phyloP scores from a whole-genome alignment of 2,797 vertebrate species.

The Sebastes miniatus region DNA sequence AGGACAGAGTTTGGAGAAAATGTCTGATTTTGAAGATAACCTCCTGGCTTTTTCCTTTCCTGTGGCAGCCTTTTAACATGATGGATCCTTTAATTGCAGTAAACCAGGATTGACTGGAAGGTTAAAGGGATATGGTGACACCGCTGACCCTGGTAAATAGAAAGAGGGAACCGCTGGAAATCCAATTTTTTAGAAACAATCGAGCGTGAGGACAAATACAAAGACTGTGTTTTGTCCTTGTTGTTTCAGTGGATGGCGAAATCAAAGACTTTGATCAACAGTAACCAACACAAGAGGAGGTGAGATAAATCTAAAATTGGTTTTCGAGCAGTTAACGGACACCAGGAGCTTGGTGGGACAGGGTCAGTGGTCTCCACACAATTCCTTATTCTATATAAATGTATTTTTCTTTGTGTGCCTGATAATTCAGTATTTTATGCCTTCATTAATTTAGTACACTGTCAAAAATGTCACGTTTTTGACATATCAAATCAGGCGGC shows the following conservation, averaged over 20 bases:
- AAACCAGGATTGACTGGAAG: constrained; percentile 36
- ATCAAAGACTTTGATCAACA: constrained; percentile 9
- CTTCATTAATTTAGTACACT: not conserved
- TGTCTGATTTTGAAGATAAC: constrained; percentile 69
- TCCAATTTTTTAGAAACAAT: not conserved
- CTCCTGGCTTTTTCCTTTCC: constrained; percentile 39
- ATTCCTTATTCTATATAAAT: not conserved
- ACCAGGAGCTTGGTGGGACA: not conserved
- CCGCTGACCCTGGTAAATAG: constrained; percentile 18
- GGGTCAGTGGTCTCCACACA: not conserved
- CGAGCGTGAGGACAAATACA: not conserved
- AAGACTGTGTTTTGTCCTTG: not conserved
- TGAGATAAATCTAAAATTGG: not conserved
- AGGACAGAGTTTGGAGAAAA: constrained; percentile 50
- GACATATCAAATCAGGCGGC: too few species aligned
- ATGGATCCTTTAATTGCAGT: constrained; percentile 57
- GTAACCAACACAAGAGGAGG: not conserved
- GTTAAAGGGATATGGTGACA: constrained; percentile 5
- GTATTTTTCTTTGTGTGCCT: not conserved
- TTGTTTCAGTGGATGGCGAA: not conserved
- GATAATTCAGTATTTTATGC: not conserved
- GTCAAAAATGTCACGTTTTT: not conserved
- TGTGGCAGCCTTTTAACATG: constrained; percentile 59
- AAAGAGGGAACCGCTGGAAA: constrained; percentile 11
- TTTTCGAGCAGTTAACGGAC: not conserved